Evolutionary conservation across 37 sponge, comb jelly and placozoan species (phyloP).

Genomic region (Bolinopsis microptera): DNA sequence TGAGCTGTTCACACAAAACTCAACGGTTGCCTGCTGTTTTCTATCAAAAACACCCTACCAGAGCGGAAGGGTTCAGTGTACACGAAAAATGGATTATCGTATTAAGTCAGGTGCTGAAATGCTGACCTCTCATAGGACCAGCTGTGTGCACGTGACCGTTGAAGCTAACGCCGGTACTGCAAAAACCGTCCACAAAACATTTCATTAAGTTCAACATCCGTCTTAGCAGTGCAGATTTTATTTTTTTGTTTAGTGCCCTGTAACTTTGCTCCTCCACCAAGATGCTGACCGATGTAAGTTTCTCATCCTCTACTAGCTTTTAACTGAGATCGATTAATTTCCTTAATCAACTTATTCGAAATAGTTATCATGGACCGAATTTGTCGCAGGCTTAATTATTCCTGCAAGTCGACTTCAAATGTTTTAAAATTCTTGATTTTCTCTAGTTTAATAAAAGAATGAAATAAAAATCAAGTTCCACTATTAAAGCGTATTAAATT

Average conservation of each 20-base stretch:
- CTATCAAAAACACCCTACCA: background rate
- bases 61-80: background rate
- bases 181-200: background rate
- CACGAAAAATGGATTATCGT: background rate
- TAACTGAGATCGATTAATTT: too few relatives aligned
- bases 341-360: too few relatives aligned
- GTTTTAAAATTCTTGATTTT: too few relatives aligned
- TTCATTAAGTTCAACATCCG: background rate
- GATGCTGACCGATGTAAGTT: background rate
- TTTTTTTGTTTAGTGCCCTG: background rate
- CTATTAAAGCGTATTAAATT: too few relatives aligned
- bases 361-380: too few relatives aligned
- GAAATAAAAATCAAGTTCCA: too few relatives aligned
- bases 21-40: background rate
- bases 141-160: background rate
- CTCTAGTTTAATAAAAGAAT: too few relatives aligned
- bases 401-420: too few relatives aligned
- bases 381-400: too few relatives aligned
- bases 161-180: background rate
- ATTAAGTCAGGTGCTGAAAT: conserved; percentile 30
- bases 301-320: too few relatives aligned
- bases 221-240: background rate
- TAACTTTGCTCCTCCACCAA: background rate
- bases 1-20: background rate
- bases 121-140: background rate